These are phyloP conservation scores for Tribolium madens DNA, from an alignment of 1,140 invertebrate genomes.

Conservation along the genomic window DNA sequence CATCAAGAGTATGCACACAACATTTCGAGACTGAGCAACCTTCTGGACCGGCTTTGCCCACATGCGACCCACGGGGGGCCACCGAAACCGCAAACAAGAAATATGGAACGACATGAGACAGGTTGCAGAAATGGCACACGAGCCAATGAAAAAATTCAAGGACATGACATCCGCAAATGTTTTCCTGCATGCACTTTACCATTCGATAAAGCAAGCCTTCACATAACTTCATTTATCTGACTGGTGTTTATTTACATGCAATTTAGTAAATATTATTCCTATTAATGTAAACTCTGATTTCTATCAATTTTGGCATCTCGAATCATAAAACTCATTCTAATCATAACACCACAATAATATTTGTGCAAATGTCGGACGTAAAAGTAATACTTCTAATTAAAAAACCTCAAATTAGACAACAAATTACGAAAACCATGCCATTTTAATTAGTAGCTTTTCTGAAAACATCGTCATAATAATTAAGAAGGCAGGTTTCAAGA, in stretches of 20 bases:
- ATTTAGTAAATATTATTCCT: background rate
- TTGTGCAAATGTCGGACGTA: background rate
- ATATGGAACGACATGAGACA: background rate
- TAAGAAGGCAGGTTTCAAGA: conserved; percentile 17
- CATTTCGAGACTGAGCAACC: background rate
- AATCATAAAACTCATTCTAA: background rate
- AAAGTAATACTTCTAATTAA: background rate
- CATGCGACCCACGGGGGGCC: background rate
- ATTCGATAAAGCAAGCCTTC: background rate
- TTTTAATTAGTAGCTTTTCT: conserved; percentile 21
- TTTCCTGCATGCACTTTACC: background rate
- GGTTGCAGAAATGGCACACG: background rate
- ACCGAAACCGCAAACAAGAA: background rate
- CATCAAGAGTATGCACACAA: conserved; percentile 6
- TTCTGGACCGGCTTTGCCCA: conserved; percentile 5
- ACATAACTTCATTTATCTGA: background rate
- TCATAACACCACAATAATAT: background rate
- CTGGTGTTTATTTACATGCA: background rate
- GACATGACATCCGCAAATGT: background rate
- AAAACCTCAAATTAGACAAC: background rate
- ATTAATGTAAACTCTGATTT: background rate
- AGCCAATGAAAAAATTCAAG: background rate
- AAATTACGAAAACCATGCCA: background rate
- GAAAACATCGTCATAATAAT: conserved; percentile 9
- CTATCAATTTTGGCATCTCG: background rate